Base-by-base conservation (phyloP, 2,888 invertebrate species). In the Nasonovia ribisnigri region DNA sequence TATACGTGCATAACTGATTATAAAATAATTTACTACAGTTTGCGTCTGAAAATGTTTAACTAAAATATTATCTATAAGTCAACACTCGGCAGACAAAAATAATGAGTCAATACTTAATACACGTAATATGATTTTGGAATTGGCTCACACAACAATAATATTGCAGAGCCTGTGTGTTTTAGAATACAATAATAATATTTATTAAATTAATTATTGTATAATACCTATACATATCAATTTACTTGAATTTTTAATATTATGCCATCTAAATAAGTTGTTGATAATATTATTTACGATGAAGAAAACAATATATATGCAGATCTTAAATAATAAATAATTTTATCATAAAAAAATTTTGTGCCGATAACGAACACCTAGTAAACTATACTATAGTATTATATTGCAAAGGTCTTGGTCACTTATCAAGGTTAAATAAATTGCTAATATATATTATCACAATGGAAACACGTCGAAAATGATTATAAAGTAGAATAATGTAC, bases 381-480 rank as follows among this genome's bases (percentile, higher is more conserved):
- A 48, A 84, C 16, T 43, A 84, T 36, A 60, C 8, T 51, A 11
- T 36, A 91, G 29, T 91, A 91, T 84, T 51, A 51, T 77, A 42
- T 91, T 91, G 26, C 77, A 91, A 91, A 84, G 77, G 91, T 84
- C 91, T 91, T 54, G 84, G 84, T 91, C 51, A 91, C 48, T 91
- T 42, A 84, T n/a, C 51, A 84, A 91, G 77, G 77, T 91, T 91
- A 91, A 84, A 91, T 84, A 51, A 84, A 84, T 84, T 91, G 77
- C 36, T 20, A 90, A 90, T 90, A 29, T 57, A n/a, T 57, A 54
- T 16, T 54, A 77, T 51, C 26, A 48, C 42, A 90, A 51, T 84
- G 29, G 51, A 29, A 84, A 29, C 91, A 67, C 67, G 36, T 90
- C 90, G 26, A 67, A 67, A 90, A 77, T 36, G 3, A 77, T 67